Evolutionary conservation across 2,113 vertebrate genomes (phyloP), one percentile per base, ranked within the genome.

Genomic region (Triplophysa dalaica): DNA sequence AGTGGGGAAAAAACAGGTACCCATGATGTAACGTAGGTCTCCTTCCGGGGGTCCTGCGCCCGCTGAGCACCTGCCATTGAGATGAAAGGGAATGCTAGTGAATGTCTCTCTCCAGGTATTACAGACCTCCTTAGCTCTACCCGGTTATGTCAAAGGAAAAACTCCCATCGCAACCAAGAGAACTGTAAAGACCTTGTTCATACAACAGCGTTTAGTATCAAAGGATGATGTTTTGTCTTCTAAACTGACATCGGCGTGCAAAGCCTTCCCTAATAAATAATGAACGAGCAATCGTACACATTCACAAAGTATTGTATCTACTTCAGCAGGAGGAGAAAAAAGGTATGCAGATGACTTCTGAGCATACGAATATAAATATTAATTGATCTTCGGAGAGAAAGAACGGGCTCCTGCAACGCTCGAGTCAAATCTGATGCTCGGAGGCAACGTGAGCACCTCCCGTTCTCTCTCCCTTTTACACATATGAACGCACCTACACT

Each of bases 191-290:
- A 19, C 29, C 60, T 33, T 33, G 61, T 72, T 58, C 29, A 54
- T 17, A 58, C 26, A 72, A 17, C 24, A 72, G 16, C 6, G 1
- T 0, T 21, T n/a, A 19, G 52, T 76, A 61, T 76, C 43, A 50
- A 7, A 63, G 60, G 45, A 65, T 9, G 19, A 65, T 29, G 61
- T 52, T 29, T 24, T 11, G 26, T 63, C 61, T 3, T 76, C 24
- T 26, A 50, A 64, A 64, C 43, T 50, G 14, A 50, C 24, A 52
- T 76, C 64, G 52, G 17, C 19, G 29, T 33, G 52, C 61, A 63
- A 48, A 52, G 74, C 61, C n/a, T 65, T 52, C 24, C 52, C 41
- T 64, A 21, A 52, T 76, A 64, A 76, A 76, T 64, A 33, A 76
- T 65, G 45, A n/a, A 64, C 74, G 29, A 64, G 43, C 22, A 48